Conservation (phyloP, 92 coral and sea anemone species). For the Porites cylindrica region DNA sequence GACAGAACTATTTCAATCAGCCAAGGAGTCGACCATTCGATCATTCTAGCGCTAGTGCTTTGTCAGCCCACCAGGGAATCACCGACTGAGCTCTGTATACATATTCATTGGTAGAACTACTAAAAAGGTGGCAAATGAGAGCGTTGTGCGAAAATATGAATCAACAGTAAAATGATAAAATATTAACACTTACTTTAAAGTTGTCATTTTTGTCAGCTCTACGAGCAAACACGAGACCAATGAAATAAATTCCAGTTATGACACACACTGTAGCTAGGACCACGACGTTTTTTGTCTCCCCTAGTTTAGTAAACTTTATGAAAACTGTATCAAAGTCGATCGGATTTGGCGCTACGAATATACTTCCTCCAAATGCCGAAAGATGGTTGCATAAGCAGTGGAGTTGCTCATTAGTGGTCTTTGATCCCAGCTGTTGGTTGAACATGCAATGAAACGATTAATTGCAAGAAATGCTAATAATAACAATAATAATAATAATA, state of each 20-base stretch:
- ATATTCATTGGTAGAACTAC: too few relatives aligned
- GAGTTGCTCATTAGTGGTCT: not conserved
- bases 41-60: too few relatives aligned
- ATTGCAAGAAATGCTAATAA: not conserved
- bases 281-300: slow-evolving; percentile 80
- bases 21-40: too few relatives aligned
- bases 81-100: too few relatives aligned
- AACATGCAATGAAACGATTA: not conserved
- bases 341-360: slow-evolving; percentile 31
- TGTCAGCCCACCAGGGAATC: too few relatives aligned
- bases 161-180: too few relatives aligned
- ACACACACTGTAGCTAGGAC: slow-evolving; percentile 68
- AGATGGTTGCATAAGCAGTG: slow-evolving; percentile 34
- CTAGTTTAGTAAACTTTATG: slow-evolving; percentile 53
- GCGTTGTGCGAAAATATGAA: too few relatives aligned
- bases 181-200: slow-evolving; percentile 50
- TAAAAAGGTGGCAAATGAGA: too few relatives aligned
- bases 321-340: slow-evolving; percentile 29
- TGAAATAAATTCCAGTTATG: slow-evolving; percentile 68
- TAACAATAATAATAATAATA: too few relatives aligned
- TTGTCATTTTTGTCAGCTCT: slow-evolving; percentile 78
- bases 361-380: slow-evolving; percentile 62
- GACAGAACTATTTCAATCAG: too few relatives aligned
- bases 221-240: slow-evolving; percentile 71
- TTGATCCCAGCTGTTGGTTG: slow-evolving; percentile 15